These are phyloP conservation scores for Sphyrna mokarran DNA, from an alignment of 2,113 vertebrate species.

Conservation along the genomic window DNA sequence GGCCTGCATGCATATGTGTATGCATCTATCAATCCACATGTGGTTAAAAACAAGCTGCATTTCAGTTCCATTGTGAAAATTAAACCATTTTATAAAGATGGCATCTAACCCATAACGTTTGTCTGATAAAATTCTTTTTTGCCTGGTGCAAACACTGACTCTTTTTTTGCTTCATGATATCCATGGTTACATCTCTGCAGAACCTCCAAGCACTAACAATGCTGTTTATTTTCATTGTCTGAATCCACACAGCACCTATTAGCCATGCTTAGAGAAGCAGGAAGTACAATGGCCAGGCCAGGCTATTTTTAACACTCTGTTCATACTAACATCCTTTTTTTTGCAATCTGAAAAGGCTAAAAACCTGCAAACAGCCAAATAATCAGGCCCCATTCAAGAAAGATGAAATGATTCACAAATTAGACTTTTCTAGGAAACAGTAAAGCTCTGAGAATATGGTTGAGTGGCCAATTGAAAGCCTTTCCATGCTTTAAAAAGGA, in stretches of 20 bases:
- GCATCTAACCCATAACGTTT: slow-evolving; percentile 58
- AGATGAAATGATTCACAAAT: slow-evolving; percentile 22
- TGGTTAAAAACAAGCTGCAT: slow-evolving; percentile 13
- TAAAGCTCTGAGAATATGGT: neutral
- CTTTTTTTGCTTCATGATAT: slow-evolving; percentile 64
- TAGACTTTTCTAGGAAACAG: neutral
- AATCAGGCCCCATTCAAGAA: slow-evolving; percentile 34
- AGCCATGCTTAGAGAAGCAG: slow-evolving; percentile 29
- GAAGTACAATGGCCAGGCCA: slow-evolving; percentile 18
- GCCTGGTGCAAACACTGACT: slow-evolving; percentile 59
- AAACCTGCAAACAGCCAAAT: slow-evolving; percentile 29
- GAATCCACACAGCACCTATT: slow-evolving; percentile 28
- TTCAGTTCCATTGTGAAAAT: neutral
- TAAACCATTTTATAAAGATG: slow-evolving; percentile 51
- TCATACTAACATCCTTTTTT: slow-evolving; percentile 17
- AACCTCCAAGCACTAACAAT: slow-evolving; percentile 57
- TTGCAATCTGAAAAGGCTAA: neutral
- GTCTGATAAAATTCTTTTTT: slow-evolving; percentile 56
- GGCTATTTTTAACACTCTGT: slow-evolving; percentile 11
- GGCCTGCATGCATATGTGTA: neutral
- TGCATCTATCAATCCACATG: neutral
- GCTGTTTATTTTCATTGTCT: slow-evolving; percentile 35
- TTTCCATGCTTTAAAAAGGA: neutral
- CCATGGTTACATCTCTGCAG: slow-evolving; percentile 63
- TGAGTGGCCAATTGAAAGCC: neutral